Percentiles rank a stretch among this genome's conserved stretches.
phyloP scores from a whole-genome alignment of 2,797 vertebrate species.

The Channallabes apus region DNA sequence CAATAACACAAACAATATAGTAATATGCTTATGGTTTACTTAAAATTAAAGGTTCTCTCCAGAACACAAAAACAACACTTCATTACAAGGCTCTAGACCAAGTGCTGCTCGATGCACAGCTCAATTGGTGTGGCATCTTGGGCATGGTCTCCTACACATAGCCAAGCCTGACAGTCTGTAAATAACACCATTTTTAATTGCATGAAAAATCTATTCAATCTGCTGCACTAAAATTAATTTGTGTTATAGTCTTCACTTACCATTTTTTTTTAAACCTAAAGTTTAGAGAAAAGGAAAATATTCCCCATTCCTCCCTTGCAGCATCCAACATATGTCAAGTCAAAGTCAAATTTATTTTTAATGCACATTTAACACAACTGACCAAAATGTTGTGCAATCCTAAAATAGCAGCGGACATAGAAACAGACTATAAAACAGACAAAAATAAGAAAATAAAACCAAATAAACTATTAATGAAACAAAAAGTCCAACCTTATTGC shows the following conservation, averaged over 20 bases:
- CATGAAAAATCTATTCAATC: background rate
- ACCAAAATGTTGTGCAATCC: no score
- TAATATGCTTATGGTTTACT: background rate
- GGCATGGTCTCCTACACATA: background rate
- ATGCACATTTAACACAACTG: no score
- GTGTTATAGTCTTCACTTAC: background rate
- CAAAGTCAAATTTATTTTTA: no score
- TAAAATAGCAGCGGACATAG: no score
- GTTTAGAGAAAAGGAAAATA: background rate
- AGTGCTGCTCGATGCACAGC: no score
- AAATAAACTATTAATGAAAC: no score
- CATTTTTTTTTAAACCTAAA: background rate
- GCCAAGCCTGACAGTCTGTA: background rate
- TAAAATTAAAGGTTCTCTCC: background rate
- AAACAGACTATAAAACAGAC: no score
- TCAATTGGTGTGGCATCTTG: no score
- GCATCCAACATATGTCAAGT: background rate
- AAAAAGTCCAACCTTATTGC: no score
- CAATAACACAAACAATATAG: background rate
- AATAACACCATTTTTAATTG: background rate
- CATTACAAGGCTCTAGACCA: background rate
- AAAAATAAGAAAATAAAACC: no score
- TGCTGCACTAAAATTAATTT: background rate
- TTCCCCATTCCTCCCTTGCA: background rate
- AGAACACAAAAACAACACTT: background rate